These are phyloP conservation scores for Microcebus griseorufus DNA, from an alignment of 2,113 vertebrate genomes.

Conservation along the genomic window DNA sequence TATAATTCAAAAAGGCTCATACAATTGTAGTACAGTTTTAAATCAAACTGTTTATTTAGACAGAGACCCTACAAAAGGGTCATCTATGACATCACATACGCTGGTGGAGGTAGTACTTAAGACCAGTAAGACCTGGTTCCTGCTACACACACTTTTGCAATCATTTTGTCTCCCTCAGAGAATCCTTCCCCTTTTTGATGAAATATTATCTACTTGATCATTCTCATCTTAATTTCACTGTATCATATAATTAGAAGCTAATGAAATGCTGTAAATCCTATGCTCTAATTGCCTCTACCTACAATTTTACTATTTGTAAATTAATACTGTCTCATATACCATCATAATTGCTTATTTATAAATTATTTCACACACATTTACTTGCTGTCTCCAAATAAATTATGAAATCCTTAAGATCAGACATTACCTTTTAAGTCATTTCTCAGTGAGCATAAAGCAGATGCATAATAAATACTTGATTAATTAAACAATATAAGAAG, in stretches of 20 bases:
- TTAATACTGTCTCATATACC: neutral
- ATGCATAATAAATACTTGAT: neutral
- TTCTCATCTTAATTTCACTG: conserved; percentile 28
- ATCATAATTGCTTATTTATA: neutral
- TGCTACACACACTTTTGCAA: neutral
- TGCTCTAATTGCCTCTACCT: neutral
- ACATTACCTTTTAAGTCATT: neutral
- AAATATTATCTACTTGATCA: neutral
- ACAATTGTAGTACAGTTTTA: neutral
- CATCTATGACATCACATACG: neutral
- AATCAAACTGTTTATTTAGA: neutral
- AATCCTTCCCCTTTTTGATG: neutral
- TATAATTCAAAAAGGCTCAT: neutral
- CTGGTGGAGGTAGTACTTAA: neutral
- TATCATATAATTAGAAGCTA: neutral
- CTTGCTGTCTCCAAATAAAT: neutral
- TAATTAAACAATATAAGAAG: neutral
- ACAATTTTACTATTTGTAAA: neutral
- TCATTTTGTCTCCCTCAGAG: neutral
- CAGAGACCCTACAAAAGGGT: neutral
- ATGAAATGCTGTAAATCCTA: neutral
- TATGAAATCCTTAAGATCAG: neutral
- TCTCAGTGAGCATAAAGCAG: conserved; percentile 1
- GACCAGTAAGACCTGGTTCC: neutral
- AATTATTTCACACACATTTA: conserved; percentile 3